Conservation (phyloP, 23 tunicate species). For the Halocynthia roretzi region DNA sequence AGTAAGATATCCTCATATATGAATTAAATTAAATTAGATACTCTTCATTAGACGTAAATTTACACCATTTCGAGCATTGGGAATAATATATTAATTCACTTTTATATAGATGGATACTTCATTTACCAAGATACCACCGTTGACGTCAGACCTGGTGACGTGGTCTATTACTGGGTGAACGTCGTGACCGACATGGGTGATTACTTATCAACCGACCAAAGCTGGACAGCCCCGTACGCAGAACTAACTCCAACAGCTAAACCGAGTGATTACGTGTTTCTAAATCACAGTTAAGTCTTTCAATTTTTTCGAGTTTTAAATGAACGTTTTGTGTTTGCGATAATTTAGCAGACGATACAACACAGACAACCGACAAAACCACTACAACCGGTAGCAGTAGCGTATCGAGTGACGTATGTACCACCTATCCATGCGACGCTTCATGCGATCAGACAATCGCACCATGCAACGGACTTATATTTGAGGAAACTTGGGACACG, state of each 20-base stretch:
- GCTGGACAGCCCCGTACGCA: slow-evolving; percentile 32
- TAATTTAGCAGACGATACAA: too few species aligned
- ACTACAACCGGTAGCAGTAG: background rate
- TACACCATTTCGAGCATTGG: too few species aligned
- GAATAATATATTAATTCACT: background rate
- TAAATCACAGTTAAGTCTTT: background rate
- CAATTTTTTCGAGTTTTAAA: background rate
- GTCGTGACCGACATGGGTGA: slow-evolving; percentile 56
- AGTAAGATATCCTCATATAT: slow-evolving; percentile 12
- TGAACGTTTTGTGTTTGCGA: too few species aligned
- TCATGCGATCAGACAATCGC: slow-evolving; percentile 52
- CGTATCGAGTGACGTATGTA: slow-evolving; percentile 22
- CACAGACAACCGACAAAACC: too few species aligned
- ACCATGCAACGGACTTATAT: slow-evolving; percentile 88
- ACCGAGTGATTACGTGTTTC: slow-evolving; percentile 10
- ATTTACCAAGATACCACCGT: slow-evolving; percentile 35
- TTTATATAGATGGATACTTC: slow-evolving; percentile 46
- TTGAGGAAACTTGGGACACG: slow-evolving; percentile 84
- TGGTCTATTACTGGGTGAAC: slow-evolving; percentile 69
- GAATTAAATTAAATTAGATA: background rate
- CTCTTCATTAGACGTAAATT: too few species aligned
- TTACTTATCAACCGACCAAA: slow-evolving; percentile 43
- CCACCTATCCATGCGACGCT: slow-evolving; percentile 48
- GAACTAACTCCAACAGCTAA: too few species aligned
- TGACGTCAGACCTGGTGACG: slow-evolving; percentile 32